phyloP scores from a whole-genome alignment of 2,888 invertebrate genomes.

The Noctuana brunneofusca region DNA sequence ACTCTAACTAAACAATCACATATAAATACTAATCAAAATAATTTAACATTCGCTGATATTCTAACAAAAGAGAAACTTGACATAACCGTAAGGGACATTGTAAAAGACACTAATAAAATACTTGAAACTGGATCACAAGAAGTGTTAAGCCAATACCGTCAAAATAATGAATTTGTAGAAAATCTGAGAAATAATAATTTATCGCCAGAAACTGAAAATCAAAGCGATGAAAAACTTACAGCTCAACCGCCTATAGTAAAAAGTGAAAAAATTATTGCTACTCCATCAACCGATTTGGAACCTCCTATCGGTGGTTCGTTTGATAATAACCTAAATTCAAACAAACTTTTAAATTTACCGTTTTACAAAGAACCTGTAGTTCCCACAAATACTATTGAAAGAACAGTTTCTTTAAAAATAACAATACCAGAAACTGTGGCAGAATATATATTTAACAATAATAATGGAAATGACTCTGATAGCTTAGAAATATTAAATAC shows the following conservation, averaged over 20 bases:
- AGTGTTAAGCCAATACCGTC: conserved; percentile 50
- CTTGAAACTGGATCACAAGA: conserved; percentile 58
- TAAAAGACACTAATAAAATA: conserved; percentile 65
- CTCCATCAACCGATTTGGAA: conserved; percentile 59
- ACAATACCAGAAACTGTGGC: conserved; percentile 74
- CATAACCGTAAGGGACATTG: conserved; percentile 66
- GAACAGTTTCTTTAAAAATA: conserved; percentile 75
- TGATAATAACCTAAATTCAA: conserved; percentile 49
- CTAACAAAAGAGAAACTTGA: conserved; percentile 72
- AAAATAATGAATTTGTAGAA: conserved; percentile 40
- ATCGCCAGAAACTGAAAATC: conserved; percentile 47
- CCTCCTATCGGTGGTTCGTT: conserved; percentile 57
- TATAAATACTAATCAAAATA: conserved; percentile 54
- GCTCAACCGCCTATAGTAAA: conserved; percentile 52
- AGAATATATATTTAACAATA: conserved; percentile 63
- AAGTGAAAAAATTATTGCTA: conserved; percentile 54
- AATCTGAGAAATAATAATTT: conserved; percentile 50
- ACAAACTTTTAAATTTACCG: conserved; percentile 62
- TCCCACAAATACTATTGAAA: conserved; percentile 68
- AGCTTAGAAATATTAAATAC: conserved; percentile 73
- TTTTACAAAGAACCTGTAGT: conserved; percentile 61
- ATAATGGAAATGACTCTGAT: conserved; percentile 59
- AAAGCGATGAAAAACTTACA: conserved; percentile 63
- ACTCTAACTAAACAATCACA: conserved; percentile 49
- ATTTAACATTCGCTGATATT: conserved; percentile 68